These are phyloP conservation scores for Bimastos eiseni DNA, from an alignment of 2,888 invertebrate species.

Conservation along the genomic window DNA sequence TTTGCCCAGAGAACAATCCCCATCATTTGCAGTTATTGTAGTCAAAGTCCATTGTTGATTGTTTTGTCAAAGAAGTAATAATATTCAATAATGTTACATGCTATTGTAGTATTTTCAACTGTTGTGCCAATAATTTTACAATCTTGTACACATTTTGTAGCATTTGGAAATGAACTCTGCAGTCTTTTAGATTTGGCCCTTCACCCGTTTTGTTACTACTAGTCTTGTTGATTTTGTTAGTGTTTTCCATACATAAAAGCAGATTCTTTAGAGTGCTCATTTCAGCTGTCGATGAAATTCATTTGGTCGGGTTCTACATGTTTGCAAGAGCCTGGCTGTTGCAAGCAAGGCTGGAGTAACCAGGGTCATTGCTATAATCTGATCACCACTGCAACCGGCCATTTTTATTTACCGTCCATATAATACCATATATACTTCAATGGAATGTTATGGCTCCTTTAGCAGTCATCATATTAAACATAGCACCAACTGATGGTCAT, in stretches of 20 bases:
- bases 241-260: not conserved
- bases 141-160: not conserved
- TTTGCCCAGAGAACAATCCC: not conserved
- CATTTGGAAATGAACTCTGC: not conserved
- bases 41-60: not conserved
- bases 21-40: not conserved
- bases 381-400: constrained; percentile 2
- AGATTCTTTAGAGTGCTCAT: not conserved
- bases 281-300: not conserved
- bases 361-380: not conserved
- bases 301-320: not conserved
- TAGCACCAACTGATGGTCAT: not conserved
- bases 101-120: not conserved
- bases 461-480: no score
- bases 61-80: not conserved
- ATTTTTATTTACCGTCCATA: not conserved
- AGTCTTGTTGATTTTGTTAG: not conserved
- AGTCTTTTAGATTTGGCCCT: no score
- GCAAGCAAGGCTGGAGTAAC: not conserved
- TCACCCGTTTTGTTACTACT: not conserved
- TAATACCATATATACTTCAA: no score
- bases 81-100: not conserved
- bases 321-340: not conserved
- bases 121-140: not conserved
- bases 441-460: not conserved